Base-by-base conservation (phyloP, 2,888 invertebrate species). In the Drosophila colorata region DNA sequence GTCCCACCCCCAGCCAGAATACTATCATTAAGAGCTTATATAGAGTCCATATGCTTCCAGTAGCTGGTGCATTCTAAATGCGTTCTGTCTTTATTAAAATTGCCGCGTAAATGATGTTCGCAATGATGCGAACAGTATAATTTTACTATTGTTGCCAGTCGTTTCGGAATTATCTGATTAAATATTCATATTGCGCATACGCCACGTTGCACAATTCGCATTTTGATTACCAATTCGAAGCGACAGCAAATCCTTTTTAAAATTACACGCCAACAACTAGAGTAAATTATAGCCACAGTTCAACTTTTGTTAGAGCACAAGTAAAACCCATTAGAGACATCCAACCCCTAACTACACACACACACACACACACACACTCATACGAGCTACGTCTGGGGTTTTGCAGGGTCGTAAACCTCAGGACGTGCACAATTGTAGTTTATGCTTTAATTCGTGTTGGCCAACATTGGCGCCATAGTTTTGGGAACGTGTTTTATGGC, bases 131-230 rank as follows among this genome's bases (percentile, higher is more conserved):
- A 41, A 38, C 40, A 37, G 37, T 66, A 61, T 58, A 75, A 53
- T 61, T 46, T 31, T 33, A 59, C 47, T 48, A 37, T 31, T 56
- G 14, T 53, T 63, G 66, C 43, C 55, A 48, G 58, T 63, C 58
- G 61, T 61, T 69, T 74, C 68, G 59, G 43, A 71, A 83, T 80
- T 81, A 71, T 60, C 8, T 37, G 68, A 72, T 87, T 56, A 83
- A 70, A 77, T 69, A 83, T 87, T 81, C 81, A 87, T 72, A 81
- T 84, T 79, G 68, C 67, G 64, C 58, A 86, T 80, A 86, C 87
- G 84, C 57, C 69, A 58, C 76, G 59, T 69, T 74, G 55, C 61
- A 52, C 41, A 23, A 48, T 58, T 57, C 58, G 44, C 71, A 65
- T 43, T 72, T 66, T 78, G 65, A 74, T 78, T 58, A 60, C 63